Percentiles rank a stretch among this genome's conserved stretches.
Conservation (phyloP, 2,888 invertebrate genomes). For the Pyrocoelia pectoralis region DNA sequence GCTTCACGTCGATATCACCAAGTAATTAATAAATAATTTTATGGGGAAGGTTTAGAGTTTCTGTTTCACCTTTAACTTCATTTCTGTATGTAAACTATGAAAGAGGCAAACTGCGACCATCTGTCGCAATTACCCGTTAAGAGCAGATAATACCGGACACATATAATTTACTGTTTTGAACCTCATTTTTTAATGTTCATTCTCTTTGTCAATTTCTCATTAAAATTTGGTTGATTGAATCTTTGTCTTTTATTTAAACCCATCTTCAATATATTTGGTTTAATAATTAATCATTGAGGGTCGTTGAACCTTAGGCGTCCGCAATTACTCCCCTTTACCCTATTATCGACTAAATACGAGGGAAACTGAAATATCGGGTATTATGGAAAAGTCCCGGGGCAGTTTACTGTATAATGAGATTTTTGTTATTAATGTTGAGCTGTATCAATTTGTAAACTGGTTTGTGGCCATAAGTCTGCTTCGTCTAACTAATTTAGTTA, state of each 20-base stretch:
- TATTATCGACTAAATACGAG: too few relatives aligned
- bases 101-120: not conserved
- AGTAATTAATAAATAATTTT: too few relatives aligned
- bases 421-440: too few relatives aligned
- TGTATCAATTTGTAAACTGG: too few relatives aligned
- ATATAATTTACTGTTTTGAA: not conserved
- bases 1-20: too few relatives aligned
- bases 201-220: conserved; percentile 1
- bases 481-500: too few relatives aligned
- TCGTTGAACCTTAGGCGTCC: not conserved
- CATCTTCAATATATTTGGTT: not conserved
- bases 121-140: not conserved
- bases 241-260: conserved; percentile 1
- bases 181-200: not conserved
- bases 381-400: too few relatives aligned
- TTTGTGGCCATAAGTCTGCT: too few relatives aligned
- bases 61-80: too few relatives aligned
- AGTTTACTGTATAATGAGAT: too few relatives aligned
- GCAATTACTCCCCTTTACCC: not conserved
- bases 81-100: conserved; percentile 1
- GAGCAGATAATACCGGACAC: not conserved
- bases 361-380: too few relatives aligned
- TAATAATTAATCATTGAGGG: not conserved
- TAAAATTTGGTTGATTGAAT: conserved; percentile 1
- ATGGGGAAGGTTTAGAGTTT: too few relatives aligned